Base-by-base conservation (phyloP, 2,797 vertebrate species). In the Peromyscus melanophrys region DNA sequence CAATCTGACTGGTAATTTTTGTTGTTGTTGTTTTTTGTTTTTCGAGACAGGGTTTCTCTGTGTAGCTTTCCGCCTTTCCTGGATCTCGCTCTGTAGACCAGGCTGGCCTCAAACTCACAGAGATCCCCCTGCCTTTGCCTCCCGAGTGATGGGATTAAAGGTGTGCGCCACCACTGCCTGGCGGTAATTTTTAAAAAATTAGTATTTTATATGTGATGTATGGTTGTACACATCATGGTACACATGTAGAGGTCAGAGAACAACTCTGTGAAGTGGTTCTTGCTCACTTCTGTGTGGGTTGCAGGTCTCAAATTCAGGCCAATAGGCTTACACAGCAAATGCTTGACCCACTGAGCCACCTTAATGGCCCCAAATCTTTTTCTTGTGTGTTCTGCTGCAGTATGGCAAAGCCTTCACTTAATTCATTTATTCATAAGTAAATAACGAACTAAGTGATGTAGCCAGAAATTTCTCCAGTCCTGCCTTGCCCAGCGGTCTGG, bases 341-440 rank as follows among this genome's bases (percentile, higher is more conserved):
- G 76, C 46, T 52, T 52, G 43, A 49, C 76, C 29, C 46, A 80
- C 17, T n/a, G 49, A 80, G 77, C 31, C 49, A 80, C 55, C 52
- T 23, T n/a, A 17, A 21, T 21, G 34, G 49, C 77, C 49, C 77
- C 14, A n/a, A 6, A 21, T 55, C 34, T n/a, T 25, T 55, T 55
- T 86, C 27, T 83, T 43, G 14, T 65, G 27, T 76, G 43, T 49
- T 95, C 90, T 88, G 89, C 23, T 61, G 57, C n/a, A 4, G 49
- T 80, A 49, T 90, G 85, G 59, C 80, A 93, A 37, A 31, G 14
- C 11, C 84, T 91, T 93, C 57, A 31, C 29, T 80, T 92, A 59
- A 82, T 69, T 82, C 46, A 46, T 83, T 71, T 59, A 92, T 88
- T 96, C 55, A 17, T 43, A 25, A 43, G 37, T 75, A 27, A 43